Percentiles rank a stretch among this genome's conserved stretches.
phyloP scores from a whole-genome alignment of 2,113 vertebrate species.

The Naja naja region DNA sequence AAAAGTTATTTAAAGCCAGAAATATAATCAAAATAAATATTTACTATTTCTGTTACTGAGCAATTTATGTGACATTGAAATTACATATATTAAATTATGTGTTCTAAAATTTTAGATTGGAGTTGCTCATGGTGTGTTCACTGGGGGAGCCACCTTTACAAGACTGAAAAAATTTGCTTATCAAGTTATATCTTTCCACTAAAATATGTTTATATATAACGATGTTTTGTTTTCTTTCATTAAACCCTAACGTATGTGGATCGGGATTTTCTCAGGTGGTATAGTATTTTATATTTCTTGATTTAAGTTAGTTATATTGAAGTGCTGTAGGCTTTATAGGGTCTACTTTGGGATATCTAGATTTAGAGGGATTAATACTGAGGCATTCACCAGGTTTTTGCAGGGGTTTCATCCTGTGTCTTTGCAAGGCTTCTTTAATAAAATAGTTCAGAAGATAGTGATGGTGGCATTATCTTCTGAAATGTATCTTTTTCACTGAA shows the following conservation, averaged over 20 bases:
- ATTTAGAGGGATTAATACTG: not conserved
- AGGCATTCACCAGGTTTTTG: not conserved
- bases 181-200: not conserved
- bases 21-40: constrained; percentile 7
- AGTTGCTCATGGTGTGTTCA: not conserved
- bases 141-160: not conserved
- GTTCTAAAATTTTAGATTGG: not conserved
- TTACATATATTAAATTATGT: not conserved
- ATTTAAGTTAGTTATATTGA: not conserved
- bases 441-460: not conserved
- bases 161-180: not conserved
- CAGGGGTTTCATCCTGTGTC: not conserved
- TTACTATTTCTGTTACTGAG: not conserved
- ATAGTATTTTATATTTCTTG: not conserved
- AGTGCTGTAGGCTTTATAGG: not conserved
- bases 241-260: not conserved
- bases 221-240: not conserved
- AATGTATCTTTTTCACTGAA: not conserved
- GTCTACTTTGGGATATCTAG: not conserved
- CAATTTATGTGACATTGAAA: not conserved
- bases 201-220: not conserved
- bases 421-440: not conserved
- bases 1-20: constrained; percentile 8
- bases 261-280: not conserved
- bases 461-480: not conserved